Percentiles rank a stretch among this genome's conserved stretches.
Evolutionary conservation across 2,888 invertebrate genomes (phyloP).

Genomic region (Atherix ibis): DNA sequence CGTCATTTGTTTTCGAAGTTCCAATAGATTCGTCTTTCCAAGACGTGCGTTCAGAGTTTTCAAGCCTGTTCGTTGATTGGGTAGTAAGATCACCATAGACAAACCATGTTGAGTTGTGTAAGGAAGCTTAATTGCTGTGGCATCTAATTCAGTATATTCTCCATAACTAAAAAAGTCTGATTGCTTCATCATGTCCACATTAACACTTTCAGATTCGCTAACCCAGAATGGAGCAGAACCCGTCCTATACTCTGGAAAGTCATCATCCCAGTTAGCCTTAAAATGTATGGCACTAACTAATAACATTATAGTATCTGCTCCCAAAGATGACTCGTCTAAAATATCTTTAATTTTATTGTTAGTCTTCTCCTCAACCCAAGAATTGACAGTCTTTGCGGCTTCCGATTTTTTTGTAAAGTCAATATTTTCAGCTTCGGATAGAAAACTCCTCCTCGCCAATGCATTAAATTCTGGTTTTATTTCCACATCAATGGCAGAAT

Average conservation of each 20-base stretch:
- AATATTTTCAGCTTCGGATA: slow-evolving; percentile 43
- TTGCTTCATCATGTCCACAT: slow-evolving; percentile 54
- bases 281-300: slow-evolving; percentile 77
- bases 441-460: slow-evolving; percentile 44
- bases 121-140: slow-evolving; percentile 51
- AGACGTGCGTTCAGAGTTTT: slow-evolving; percentile 43
- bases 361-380: slow-evolving; percentile 67
- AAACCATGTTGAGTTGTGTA: slow-evolving; percentile 50
- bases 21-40: slow-evolving; percentile 36
- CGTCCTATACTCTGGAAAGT: slow-evolving; percentile 46
- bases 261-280: slow-evolving; percentile 57
- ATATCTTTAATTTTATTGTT: slow-evolving; percentile 67
- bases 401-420: slow-evolving; percentile 39
- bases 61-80: slow-evolving; percentile 50
- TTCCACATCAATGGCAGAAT: slow-evolving; percentile 39
- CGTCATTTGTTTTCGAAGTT: slow-evolving; percentile 34
- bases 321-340: slow-evolving; percentile 41
- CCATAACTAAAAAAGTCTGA: slow-evolving; percentile 34
- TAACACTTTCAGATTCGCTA: slow-evolving; percentile 30
- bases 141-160: slow-evolving; percentile 33
- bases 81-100: slow-evolving; percentile 62
- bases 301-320: slow-evolving; percentile 44
- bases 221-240: slow-evolving; percentile 45
- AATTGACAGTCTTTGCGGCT: slow-evolving; percentile 49
- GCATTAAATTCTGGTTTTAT: slow-evolving; percentile 39